Conservation (phyloP, 2,888 invertebrate species). For the Clunio marinus region DNA sequence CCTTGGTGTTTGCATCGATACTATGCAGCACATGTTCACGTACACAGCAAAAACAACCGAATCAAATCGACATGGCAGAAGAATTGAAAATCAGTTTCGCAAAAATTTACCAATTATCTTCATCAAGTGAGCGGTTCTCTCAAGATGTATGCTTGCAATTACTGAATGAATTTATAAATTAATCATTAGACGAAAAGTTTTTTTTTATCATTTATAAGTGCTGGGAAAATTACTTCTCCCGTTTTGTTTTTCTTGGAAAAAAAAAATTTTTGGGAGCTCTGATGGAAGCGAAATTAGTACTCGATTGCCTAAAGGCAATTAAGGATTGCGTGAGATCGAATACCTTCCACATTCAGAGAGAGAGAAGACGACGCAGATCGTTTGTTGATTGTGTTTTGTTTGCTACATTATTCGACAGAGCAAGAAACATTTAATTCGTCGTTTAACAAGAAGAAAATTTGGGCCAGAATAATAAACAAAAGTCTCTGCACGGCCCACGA, state of each 20-base stretch:
- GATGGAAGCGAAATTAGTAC: conserved; percentile 12
- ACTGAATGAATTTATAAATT: not conserved
- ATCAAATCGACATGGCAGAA: not conserved
- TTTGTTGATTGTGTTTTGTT: not conserved
- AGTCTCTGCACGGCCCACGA: conserved; percentile 18
- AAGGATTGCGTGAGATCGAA: conserved; percentile 32
- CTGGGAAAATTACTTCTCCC: conserved; percentile 3
- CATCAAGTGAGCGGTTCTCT: not conserved
- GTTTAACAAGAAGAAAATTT: conserved; percentile 18
- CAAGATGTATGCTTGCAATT: conserved; percentile 1
- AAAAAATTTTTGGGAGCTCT: not conserved
- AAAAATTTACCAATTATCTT: not conserved
- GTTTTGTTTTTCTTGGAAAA: not conserved
- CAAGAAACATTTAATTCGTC: conserved; percentile 25
- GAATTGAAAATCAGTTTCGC: conserved; percentile 5
- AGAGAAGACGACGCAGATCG: not conserved
- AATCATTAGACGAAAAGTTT: not conserved
- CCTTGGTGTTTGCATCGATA: not conserved
- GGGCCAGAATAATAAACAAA: conserved; percentile 24
- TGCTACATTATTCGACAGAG: not conserved
- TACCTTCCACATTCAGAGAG: not conserved
- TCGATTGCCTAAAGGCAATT: conserved; percentile 15
- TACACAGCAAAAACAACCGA: not conserved
- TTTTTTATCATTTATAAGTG: conserved; percentile 4
- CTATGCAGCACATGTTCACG: too few relatives aligned